Evolutionary conservation across 2,113 vertebrate species (phyloP), one percentile per base, ranked within the genome.

Genomic region (Prinia subflava): DNA sequence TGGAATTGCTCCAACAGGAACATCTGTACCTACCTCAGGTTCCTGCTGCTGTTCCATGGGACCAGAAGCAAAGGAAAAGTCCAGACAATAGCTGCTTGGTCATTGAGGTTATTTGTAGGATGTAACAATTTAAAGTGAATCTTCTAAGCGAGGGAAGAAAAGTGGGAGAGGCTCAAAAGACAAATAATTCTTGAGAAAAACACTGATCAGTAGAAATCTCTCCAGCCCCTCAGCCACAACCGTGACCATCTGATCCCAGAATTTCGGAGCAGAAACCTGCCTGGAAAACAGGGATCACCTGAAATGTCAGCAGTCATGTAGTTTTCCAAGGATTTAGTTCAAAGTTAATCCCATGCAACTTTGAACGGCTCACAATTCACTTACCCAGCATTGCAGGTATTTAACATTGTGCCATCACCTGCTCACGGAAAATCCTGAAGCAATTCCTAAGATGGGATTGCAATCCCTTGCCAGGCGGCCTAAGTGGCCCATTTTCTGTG

Each of bases 271-370:
- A 59, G 79, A 79, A 79, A 60, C 42, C 31, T 73, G 31, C 30
- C 37, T 71, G 83, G 83, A 83, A 73, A 93, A 50, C 57, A 68
- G 53, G 21, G 44, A 83, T 88, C 79, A 55, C 27, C 24, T 33
- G 65, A 75, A 85, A 79, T 42, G 21, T 75, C 94, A 92, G 52
- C 39, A 64, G 21, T 63, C 57, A 44, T 52, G 71, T 64, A 21
- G 55, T 64, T 85, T 86, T 35, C 35, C 57, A 62, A 30, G 67
- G 83, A 86, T 95, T 95, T 90, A 83, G 16, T 37, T 67, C 57
- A 52, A 68, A 75, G 18, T 85, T 92, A 94, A 94, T 95, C 83
- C 75, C 20, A 25, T 20, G 53, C 50, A 41, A 73, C 79, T 88
- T 52, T 0, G n/a, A 86, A 60, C 76, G 57, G 11, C 37, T 88